Percentiles rank a stretch among this genome's conserved stretches.
Evolutionary conservation across 2,113 vertebrate species (phyloP).

Genomic region (Aleadryas rufinucha): DNA sequence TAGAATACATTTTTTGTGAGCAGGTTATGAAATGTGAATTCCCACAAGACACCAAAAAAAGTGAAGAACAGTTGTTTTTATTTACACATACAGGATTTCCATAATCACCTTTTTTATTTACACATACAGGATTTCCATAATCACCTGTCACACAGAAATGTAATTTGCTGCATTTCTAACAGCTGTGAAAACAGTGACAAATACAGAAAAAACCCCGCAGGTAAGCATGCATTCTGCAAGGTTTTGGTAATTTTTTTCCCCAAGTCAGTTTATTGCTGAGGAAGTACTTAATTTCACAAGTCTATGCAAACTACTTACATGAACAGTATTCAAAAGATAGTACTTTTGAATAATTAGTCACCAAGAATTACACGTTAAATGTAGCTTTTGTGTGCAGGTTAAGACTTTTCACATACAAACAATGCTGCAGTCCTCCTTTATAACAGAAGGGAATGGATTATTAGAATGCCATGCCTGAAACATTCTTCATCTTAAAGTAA

Average conservation of each 20-base stretch:
- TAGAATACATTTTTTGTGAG: not conserved
- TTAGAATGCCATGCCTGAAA: constrained; percentile 25
- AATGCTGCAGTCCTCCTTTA: constrained; percentile 62
- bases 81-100: not conserved
- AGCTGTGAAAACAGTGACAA: not conserved
- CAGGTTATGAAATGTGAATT: not conserved
- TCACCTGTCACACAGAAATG: not conserved
- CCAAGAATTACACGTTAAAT: not conserved
- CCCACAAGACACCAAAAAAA: not conserved
- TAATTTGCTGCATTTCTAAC: not conserved
- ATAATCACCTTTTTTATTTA: not conserved
- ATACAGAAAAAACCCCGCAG: not conserved
- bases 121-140: not conserved
- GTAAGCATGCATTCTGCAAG: not conserved
- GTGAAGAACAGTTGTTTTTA: not conserved
- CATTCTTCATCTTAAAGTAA: constrained; percentile 50
- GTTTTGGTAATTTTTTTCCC: not conserved
- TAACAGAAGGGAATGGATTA: constrained; percentile 67
- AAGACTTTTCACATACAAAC: not conserved
- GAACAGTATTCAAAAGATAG: constrained; percentile 17
- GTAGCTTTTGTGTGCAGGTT: not conserved
- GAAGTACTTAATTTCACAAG: not conserved
- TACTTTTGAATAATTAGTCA: constrained; percentile 17
- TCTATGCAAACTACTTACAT: constrained; percentile 36
- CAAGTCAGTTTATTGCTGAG: not conserved